These are phyloP conservation scores for Drosophila percnosoma DNA, from an alignment of 2,888 invertebrate genomes.

Conservation along the genomic window DNA sequence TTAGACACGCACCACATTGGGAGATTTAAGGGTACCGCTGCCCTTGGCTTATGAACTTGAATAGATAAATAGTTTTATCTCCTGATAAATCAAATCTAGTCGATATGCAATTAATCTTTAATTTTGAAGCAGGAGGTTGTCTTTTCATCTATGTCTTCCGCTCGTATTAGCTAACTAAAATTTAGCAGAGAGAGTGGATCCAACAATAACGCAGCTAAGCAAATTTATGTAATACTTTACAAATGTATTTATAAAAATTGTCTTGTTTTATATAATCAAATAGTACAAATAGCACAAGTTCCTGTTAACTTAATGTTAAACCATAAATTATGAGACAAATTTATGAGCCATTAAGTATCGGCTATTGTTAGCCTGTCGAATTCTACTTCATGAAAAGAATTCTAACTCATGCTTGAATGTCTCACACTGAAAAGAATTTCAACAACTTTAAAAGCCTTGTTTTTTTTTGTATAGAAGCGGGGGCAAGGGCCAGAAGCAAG, in stretches of 20 bases:
- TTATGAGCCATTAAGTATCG: background rate
- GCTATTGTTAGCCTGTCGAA: background rate
- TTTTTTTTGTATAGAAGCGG: too few relatives aligned
- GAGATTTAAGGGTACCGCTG: background rate
- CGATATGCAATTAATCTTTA: background rate
- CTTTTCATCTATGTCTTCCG: too few relatives aligned
- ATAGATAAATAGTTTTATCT: background rate
- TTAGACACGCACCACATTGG: background rate
- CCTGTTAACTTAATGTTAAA: background rate
- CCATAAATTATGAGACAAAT: background rate
- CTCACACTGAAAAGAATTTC: background rate
- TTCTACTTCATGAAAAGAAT: background rate
- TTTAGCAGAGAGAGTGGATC: too few relatives aligned
- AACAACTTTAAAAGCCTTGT: conserved; percentile 23
- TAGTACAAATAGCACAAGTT: background rate
- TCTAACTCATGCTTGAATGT: background rate
- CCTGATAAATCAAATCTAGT: background rate
- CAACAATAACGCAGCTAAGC: background rate
- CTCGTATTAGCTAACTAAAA: too few relatives aligned
- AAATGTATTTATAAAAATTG: background rate
- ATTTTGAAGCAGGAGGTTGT: background rate
- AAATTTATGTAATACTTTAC: background rate
- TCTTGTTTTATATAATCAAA: background rate
- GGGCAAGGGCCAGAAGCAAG: conserved; percentile 29
- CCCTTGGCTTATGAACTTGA: background rate